phyloP scores from a whole-genome alignment of 2,888 invertebrate species.

The Erpobdella octoculata region DNA sequence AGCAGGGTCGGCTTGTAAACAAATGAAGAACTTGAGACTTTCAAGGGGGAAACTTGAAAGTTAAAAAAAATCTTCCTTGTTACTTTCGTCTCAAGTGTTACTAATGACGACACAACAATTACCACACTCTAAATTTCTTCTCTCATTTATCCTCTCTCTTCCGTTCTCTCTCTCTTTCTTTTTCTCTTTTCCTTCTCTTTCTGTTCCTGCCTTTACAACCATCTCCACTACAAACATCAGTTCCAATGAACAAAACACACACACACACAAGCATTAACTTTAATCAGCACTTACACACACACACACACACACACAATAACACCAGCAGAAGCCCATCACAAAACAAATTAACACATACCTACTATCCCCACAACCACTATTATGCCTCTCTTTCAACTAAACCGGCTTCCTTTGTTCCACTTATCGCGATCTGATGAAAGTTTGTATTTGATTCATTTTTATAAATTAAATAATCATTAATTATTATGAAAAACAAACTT shows the following conservation, averaged over 20 bases:
- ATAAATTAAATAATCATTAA: too few species aligned
- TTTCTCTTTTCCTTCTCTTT: not conserved
- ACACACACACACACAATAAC: not conserved
- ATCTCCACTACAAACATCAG: not conserved
- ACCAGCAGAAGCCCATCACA: not conserved
- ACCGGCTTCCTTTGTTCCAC: too few species aligned
- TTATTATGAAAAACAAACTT: too few species aligned
- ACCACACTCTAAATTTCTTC: not conserved
- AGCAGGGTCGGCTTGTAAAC: not conserved
- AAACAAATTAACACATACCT: too few species aligned
- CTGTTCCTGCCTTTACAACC: not conserved
- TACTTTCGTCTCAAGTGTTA: not conserved
- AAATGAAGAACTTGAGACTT: not conserved
- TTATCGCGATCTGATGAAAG: too few species aligned
- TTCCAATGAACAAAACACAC: not conserved
- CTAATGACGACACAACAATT: not conserved
- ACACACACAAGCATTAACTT: not conserved
- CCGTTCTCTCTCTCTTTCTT: not conserved
- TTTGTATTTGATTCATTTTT: too few species aligned
- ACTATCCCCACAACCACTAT: too few species aligned
- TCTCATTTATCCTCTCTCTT: not conserved
- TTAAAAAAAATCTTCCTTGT: not conserved
- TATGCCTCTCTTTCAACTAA: too few species aligned
- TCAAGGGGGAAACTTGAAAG: not conserved
- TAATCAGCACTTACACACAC: not conserved